Base-by-base conservation (phyloP, 1,140 invertebrate genomes). In the Psix sp. region DNA sequence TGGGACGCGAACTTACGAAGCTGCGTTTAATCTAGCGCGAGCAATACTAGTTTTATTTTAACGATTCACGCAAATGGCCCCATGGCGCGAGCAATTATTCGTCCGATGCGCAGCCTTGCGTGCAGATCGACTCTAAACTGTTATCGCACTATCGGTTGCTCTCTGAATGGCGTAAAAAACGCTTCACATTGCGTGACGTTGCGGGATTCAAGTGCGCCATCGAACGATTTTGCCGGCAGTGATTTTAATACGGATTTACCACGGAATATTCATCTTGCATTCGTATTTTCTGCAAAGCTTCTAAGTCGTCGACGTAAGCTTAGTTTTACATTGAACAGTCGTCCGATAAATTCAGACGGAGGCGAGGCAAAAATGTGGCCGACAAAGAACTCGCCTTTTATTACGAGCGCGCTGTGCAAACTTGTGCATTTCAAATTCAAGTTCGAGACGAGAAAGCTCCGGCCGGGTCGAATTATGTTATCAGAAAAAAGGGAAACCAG, bases 231-330 rank as follows among this genome's bases (percentile, higher is more conserved):
- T 45, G 16, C 65, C 13, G 33, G 49, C 26, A 73, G 60, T 73
- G 75, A 80, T 79, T 81, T 68, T 67, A 72, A 76, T 75, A 26
- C 75, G 80, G 82, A 80, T 82, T 84, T 81, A 82, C 60, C 77
- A 70, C 80, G 67, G 83, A 84, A 86, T 86, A 86, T 86, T 84
- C 84, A 84, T 86, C 83, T 82, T 76, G 62, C 48, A 65, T 71
- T 65, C 51, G 49, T 65, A 66, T 65, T 59, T 63, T 18, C 51
- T 31, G 18, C 5, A 56, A 62, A 67, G 40, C 59, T 73, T 51
- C 67, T 62, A 40, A 62, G 66, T 62, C 49, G 42, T 38, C 31
- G 51, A 59, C 29, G 57, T 48, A 48, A 52, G 26, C 66, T 56
- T 42, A 54, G 40, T 74, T 33, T 54, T 54, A 56, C 42, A 43